phyloP scores from a whole-genome alignment of 1,140 invertebrate species.

The Epicauta chinensis region DNA sequence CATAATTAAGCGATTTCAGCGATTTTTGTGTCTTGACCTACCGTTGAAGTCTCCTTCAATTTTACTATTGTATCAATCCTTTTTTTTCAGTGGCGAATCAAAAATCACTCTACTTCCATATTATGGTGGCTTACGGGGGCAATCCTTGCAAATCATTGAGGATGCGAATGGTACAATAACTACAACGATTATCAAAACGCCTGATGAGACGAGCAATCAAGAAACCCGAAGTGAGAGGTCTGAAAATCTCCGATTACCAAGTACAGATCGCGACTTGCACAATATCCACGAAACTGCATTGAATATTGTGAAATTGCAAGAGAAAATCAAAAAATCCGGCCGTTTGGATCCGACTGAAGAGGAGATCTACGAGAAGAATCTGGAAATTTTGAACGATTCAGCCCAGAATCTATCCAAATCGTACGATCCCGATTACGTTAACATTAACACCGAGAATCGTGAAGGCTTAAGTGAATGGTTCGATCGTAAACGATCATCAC shows the following conservation, averaged over 20 bases:
- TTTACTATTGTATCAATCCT: too few relatives aligned
- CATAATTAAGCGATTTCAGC: background rate
- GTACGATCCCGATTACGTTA: slow-evolving; percentile 27
- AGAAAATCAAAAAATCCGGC: slow-evolving; percentile 44
- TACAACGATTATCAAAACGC: slow-evolving; percentile 42
- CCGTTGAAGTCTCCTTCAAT: background rate
- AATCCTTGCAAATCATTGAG: slow-evolving; percentile 54
- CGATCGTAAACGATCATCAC: slow-evolving; percentile 22
- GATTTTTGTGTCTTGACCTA: background rate
- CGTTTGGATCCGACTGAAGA: slow-evolving; percentile 43
- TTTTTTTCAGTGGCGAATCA: slow-evolving; percentile 12
- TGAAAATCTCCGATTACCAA: slow-evolving; percentile 37
- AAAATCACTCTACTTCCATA: slow-evolving; percentile 45
- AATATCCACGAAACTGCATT: slow-evolving; percentile 46
- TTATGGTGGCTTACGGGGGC: slow-evolving; percentile 61
- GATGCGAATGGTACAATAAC: slow-evolving; percentile 46
- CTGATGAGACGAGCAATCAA: slow-evolving; percentile 21
- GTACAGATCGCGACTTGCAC: slow-evolving; percentile 33
- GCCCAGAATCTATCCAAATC: slow-evolving; percentile 44
- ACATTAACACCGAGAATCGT: slow-evolving; percentile 26
- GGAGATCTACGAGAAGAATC: slow-evolving; percentile 42
- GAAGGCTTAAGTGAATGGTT: slow-evolving; percentile 38
- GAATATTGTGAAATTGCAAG: slow-evolving; percentile 46
- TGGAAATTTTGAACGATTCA: slow-evolving; percentile 43
- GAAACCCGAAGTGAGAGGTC: slow-evolving; percentile 22